These are phyloP conservation scores for Hydrophis major DNA, from an alignment of 2,797 vertebrate species.

Conservation along the genomic window DNA sequence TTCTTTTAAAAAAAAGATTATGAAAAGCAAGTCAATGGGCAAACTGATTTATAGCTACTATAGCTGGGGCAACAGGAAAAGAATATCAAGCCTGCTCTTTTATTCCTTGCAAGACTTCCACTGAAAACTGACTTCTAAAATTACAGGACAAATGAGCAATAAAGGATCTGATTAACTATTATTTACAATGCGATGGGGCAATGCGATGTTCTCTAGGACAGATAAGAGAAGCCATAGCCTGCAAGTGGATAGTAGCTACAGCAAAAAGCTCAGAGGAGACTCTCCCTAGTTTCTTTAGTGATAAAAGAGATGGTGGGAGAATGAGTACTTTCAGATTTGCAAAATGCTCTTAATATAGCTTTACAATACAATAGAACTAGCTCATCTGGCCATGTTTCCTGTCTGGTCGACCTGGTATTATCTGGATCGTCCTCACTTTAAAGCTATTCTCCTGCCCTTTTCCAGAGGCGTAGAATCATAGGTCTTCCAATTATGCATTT, in stretches of 20 bases:
- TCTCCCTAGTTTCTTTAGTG: too few species aligned
- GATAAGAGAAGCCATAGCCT: too few species aligned
- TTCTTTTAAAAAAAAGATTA: not conserved
- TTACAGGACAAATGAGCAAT: too few species aligned
- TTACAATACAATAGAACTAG: not conserved
- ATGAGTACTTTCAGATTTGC: not conserved
- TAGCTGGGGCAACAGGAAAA: not conserved
- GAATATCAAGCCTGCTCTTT: not conserved
- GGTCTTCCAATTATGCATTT: conserved; percentile 54
- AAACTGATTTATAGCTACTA: not conserved
- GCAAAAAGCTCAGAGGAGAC: too few species aligned
- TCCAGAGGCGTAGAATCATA: conserved; percentile 12
- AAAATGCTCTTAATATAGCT: not conserved
- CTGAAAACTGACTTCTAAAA: not conserved
- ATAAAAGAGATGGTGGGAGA: not conserved
- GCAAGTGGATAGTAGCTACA: too few species aligned
- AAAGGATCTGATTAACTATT: not conserved
- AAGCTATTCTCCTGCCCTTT: not conserved
- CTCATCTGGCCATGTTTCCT: not conserved
- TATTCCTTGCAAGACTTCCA: not conserved
- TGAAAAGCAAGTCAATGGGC: not conserved
- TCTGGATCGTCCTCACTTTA: not conserved
- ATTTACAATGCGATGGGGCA: too few species aligned
- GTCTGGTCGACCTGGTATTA: not conserved
- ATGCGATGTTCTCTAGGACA: too few species aligned